Evolutionary conservation across 2,113 vertebrate species (phyloP).

Genomic region (Pelodiscus sinensis): DNA sequence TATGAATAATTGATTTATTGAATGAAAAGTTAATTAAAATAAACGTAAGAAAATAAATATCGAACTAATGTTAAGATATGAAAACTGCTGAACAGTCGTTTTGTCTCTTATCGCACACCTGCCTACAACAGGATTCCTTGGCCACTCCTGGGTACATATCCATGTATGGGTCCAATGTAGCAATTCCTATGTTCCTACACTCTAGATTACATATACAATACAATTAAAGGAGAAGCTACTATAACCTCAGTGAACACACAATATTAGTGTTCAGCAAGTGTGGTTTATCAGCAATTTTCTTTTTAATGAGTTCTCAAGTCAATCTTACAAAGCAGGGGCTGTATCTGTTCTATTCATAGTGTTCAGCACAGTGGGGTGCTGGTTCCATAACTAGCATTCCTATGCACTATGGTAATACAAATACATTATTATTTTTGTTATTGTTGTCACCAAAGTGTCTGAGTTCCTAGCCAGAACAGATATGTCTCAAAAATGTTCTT

Average conservation of each 20-base stretch:
- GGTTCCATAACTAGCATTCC: background rate
- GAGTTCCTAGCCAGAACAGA: background rate
- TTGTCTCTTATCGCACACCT: background rate
- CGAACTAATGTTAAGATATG: background rate
- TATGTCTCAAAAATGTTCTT: background rate
- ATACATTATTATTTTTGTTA: background rate
- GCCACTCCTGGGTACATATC: background rate
- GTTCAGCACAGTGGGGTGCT: background rate
- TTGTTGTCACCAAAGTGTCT: background rate
- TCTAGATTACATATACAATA: background rate
- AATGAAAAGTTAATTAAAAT: background rate
- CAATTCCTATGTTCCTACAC: background rate
- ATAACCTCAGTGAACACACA: background rate
- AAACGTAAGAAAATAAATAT: background rate
- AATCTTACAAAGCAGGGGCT: background rate
- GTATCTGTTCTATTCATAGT: background rate
- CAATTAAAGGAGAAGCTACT: background rate
- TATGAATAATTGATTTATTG: background rate
- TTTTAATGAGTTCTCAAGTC: background rate
- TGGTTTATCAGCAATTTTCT: background rate
- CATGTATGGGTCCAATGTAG: accelerated
- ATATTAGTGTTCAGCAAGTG: background rate
- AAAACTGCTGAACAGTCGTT: background rate
- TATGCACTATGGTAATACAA: background rate
- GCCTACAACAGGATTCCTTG: too few relatives aligned